Evolutionary conservation across 2,113 vertebrate genomes (phyloP).

Genomic region (Actinemys pallida): DNA sequence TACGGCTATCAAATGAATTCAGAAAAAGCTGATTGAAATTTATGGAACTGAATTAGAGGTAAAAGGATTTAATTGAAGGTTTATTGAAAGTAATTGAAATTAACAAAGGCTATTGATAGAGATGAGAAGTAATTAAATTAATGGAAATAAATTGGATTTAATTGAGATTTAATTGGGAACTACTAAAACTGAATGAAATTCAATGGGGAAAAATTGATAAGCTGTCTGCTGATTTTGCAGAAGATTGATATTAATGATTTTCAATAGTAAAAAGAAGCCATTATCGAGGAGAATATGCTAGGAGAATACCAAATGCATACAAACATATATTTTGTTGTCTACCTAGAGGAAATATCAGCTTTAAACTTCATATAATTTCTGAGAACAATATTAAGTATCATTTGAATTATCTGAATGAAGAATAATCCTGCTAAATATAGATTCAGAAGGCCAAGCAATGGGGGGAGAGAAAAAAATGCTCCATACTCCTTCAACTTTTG

Average conservation of each 20-base stretch:
- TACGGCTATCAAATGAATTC: neutral
- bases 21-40: slow-evolving; percentile 37
- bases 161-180: slow-evolving; percentile 55
- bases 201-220: slow-evolving; percentile 43
- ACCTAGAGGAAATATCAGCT: neutral
- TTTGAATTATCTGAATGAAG: neutral
- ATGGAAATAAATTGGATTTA: slow-evolving; percentile 33
- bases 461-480: neutral
- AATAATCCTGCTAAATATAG: neutral
- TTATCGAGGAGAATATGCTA: neutral
- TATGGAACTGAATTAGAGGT: slow-evolving; percentile 59
- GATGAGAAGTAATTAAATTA: slow-evolving; percentile 65
- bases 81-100: slow-evolving; percentile 73
- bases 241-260: slow-evolving; percentile 37
- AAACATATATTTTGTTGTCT: neutral
- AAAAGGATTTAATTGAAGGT: slow-evolving; percentile 61
- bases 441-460: neutral
- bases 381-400: neutral
- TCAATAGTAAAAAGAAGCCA: slow-evolving; percentile 1
- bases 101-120: slow-evolving; percentile 62
- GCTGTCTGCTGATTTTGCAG: slow-evolving; percentile 22
- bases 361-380: neutral
- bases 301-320: neutral
- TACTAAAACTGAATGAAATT: slow-evolving; percentile 44
- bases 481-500: slow-evolving; percentile 10